A percentile compares a stretch with the other conserved stretches of the same genome.
Evolutionary conservation across 2,797 vertebrate species (phyloP).

Genomic region (Melanogrammus aeglefinus): DNA sequence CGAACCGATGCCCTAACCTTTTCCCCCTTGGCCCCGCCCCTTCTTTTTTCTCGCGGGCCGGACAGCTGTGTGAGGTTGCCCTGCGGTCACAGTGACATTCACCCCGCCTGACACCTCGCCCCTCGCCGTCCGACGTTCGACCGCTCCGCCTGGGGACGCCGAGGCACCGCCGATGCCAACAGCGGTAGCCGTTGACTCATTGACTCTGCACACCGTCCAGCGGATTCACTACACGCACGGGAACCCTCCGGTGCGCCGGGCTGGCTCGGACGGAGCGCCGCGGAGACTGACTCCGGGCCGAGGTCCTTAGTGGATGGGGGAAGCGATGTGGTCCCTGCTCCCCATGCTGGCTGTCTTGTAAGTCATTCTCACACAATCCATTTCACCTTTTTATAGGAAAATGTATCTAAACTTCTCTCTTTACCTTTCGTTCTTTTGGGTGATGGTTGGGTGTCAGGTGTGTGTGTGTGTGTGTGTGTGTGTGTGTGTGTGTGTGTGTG

Average conservation of each 20-base stretch:
- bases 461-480: not conserved
- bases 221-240: constrained; percentile 66
- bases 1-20: constrained; percentile 50
- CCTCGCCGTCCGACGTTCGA: constrained; percentile 41
- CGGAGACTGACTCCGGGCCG: constrained; percentile 72
- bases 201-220: constrained; percentile 65
- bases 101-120: constrained; percentile 40
- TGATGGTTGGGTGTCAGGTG: not conserved
- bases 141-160: constrained; percentile 59
- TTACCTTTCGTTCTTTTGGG: too few species aligned
- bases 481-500: constrained; percentile 8
- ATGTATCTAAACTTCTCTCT: too few species aligned
- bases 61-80: constrained; percentile 71
- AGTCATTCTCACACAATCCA: constrained; percentile 55
- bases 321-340: constrained; percentile 82
- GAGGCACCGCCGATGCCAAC: constrained; percentile 71
- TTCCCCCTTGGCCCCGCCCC: constrained; percentile 52
- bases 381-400: too few species aligned
- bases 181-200: constrained; percentile 69
- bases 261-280: constrained; percentile 68
- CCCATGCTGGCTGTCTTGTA: constrained; percentile 83
- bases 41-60: constrained; percentile 55
- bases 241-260: constrained; percentile 67
- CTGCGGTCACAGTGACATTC: constrained; percentile 71
- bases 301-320: constrained; percentile 75